phyloP scores from a whole-genome alignment of 2,888 invertebrate species.

The Biston betularia region DNA sequence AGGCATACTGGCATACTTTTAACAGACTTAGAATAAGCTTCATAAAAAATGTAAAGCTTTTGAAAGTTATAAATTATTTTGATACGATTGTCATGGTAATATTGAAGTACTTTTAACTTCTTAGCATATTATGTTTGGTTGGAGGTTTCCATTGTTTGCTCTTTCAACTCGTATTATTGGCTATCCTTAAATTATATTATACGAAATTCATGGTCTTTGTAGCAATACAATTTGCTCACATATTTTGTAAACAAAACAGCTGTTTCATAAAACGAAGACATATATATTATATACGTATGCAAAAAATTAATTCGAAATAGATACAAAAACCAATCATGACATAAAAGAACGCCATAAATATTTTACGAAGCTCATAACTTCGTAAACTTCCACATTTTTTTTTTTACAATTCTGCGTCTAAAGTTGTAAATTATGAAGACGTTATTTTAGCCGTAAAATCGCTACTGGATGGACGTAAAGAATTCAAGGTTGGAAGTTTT shows the following conservation, averaged over 20 bases:
- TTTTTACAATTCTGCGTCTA: conserved; percentile 31
- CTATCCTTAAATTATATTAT: no score
- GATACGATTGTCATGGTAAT: neutral
- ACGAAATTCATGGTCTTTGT: no score
- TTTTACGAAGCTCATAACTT: conserved; percentile 33
- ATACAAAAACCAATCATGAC: conserved; percentile 7
- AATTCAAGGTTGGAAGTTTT: conserved; percentile 45
- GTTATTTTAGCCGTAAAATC: conserved; percentile 44
- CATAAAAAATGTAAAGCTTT: conserved; percentile 8
- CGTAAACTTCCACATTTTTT: conserved; percentile 35
- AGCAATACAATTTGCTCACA: no score
- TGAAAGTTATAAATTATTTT: neutral
- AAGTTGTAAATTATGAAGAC: conserved; percentile 45
- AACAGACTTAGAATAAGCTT: conserved; percentile 24
- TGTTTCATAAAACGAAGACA: no score
- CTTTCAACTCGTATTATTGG: no score
- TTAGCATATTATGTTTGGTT: neutral
- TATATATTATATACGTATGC: no score
- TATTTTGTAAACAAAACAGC: no score
- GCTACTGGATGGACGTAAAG: conserved; percentile 44
- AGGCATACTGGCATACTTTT: conserved; percentile 24
- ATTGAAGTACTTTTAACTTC: neutral
- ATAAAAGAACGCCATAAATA: conserved; percentile 28
- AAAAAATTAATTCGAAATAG: conserved; percentile 10
- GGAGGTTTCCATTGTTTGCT: neutral